phyloP scores from a whole-genome alignment of 2,797 vertebrate genomes.

The Alouatta caraya region DNA sequence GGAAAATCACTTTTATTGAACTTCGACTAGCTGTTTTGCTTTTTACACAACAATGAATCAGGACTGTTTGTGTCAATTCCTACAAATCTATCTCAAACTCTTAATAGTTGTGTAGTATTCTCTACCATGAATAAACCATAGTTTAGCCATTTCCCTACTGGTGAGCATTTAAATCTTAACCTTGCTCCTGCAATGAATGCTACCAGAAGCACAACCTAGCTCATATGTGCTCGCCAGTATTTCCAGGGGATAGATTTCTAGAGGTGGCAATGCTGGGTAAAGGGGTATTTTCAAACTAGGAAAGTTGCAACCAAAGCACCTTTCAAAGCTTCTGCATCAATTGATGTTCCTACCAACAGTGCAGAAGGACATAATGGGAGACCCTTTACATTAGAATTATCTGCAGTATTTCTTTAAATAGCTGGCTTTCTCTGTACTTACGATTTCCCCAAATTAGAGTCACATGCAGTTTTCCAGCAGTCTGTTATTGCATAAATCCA shows the following conservation, averaged over 20 bases:
- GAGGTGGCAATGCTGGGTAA: not conserved
- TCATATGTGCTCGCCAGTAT: not conserved
- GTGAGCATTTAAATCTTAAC: not conserved
- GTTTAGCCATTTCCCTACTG: not conserved
- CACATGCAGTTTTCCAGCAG: not conserved
- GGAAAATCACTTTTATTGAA: not conserved
- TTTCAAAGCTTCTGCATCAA: not conserved
- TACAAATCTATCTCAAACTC: not conserved
- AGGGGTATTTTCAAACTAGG: not conserved
- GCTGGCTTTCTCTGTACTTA: slow-evolving; percentile 8
- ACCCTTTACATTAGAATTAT: not conserved
- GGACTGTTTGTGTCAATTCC: not conserved
- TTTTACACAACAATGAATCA: not conserved
- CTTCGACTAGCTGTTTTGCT: not conserved
- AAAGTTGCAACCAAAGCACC: not conserved
- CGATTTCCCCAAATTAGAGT: not conserved
- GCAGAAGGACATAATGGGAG: not conserved
- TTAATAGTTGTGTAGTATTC: not conserved
- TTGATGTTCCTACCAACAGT: not conserved
- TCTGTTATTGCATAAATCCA: not conserved
- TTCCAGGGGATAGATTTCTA: not conserved
- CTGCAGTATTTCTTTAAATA: slow-evolving; percentile 21
- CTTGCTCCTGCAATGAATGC: not conserved
- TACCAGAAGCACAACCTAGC: not conserved
- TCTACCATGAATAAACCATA: not conserved